phyloP scores from a whole-genome alignment of 2,113 vertebrate genomes.

The Eudyptes chrysolophus region DNA sequence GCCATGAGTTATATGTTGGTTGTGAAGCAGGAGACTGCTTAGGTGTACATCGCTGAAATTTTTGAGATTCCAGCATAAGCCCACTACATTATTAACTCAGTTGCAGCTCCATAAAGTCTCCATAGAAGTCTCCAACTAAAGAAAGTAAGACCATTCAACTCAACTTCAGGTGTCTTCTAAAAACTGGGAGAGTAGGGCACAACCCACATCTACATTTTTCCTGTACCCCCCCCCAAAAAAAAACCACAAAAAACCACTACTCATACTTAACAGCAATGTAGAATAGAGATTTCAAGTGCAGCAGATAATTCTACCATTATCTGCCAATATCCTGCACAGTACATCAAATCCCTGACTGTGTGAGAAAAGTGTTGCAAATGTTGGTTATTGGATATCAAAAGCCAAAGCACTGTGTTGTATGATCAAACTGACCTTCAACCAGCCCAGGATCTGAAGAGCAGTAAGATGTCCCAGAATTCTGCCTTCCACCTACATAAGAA shows the following conservation, averaged over 20 bases:
- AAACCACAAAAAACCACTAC: background rate
- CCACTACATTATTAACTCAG: background rate
- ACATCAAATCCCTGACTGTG: background rate
- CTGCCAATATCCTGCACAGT: background rate
- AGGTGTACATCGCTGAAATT: background rate
- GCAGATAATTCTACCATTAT: background rate
- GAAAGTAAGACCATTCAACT: background rate
- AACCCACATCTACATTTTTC: background rate
- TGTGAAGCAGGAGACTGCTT: background rate
- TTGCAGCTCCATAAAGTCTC: background rate
- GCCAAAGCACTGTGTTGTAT: background rate
- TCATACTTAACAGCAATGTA: background rate
- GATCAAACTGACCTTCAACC: background rate
- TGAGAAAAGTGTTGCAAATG: background rate
- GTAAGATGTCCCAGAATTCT: background rate
- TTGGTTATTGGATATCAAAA: background rate
- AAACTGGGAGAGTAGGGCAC: background rate
- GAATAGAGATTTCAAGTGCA: background rate
- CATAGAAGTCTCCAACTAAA: background rate
- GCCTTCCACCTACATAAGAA: background rate
- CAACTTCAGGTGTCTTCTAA: background rate
- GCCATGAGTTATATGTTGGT: rapidly evolving
- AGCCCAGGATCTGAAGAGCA: background rate
- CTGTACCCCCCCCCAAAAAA: background rate
- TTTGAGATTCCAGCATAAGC: background rate